Conservation (phyloP, 2,113 vertebrate genomes). For the Alexandromys fortis region DNA sequence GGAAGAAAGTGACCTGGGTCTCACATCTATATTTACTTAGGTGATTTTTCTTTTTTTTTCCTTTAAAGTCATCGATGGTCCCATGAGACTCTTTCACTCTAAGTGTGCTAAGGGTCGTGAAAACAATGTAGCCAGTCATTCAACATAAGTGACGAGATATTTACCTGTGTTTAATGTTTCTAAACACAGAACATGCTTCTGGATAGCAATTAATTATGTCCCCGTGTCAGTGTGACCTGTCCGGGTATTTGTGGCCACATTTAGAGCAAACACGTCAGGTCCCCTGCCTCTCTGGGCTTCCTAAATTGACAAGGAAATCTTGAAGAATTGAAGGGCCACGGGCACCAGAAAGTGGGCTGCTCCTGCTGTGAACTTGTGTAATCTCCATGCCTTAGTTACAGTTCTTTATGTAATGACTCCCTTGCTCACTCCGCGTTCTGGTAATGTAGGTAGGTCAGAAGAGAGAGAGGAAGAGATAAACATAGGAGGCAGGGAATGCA, state of each 20-base stretch:
- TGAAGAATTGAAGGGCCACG: accelerated
- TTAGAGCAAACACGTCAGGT: not conserved
- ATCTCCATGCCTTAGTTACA: not conserved
- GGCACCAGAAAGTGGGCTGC: not conserved
- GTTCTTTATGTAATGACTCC: not conserved
- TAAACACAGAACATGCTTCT: not conserved
- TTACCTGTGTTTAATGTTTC: not conserved
- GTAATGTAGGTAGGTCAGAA: not conserved
- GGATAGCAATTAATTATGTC: not conserved
- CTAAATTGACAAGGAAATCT: not conserved
- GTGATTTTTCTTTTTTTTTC: not conserved
- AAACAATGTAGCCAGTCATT: not conserved
- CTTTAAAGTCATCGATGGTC: not conserved
- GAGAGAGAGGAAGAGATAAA: not conserved
- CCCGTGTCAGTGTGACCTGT: not conserved
- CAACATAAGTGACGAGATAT: not conserved
- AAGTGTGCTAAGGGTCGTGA: not conserved
- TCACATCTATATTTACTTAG: not conserved
- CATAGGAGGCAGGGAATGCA: not conserved
- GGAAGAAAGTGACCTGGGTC: not conserved
- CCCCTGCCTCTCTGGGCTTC: not conserved
- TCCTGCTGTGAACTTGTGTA: not conserved
- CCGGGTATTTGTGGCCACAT: not conserved
- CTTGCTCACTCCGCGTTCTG: not conserved
- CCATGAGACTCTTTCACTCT: not conserved